Conservation (phyloP, 2,113 vertebrate species). For the Amphilophus citrinellus region DNA sequence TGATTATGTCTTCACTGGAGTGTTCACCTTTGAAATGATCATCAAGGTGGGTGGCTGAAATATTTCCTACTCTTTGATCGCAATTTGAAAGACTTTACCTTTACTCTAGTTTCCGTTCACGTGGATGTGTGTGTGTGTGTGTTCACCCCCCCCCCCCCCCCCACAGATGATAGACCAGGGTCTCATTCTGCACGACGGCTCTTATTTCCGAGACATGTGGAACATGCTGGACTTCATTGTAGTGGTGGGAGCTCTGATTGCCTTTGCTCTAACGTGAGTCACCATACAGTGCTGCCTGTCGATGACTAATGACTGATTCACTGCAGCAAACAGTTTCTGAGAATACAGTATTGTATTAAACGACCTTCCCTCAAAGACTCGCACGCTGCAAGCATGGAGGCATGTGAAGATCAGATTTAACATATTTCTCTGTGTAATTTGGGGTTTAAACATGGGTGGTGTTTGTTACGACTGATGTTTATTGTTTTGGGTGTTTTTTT, state of each 20-base stretch:
- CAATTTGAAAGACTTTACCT: neutral
- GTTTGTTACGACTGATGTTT: constrained; percentile 9
- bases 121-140: neutral
- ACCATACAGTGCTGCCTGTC: constrained; percentile 42
- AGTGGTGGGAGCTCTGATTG: constrained; percentile 95
- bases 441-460: neutral
- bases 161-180: constrained; percentile 98
- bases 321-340: constrained; percentile 50
- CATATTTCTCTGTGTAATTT: constrained; percentile 9
- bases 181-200: constrained; percentile 95
- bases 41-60: constrained; percentile 88
- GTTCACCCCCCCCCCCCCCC: neutral
- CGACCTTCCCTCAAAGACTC: constrained; percentile 29
- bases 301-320: constrained; percentile 74
- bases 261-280: constrained; percentile 98
- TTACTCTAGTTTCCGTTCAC: neutral
- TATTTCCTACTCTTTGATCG: neutral
- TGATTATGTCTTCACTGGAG: constrained; percentile 97
- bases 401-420: constrained; percentile 6
- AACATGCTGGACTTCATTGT: constrained; percentile 99
- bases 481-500: neutral
- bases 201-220: constrained; percentile 98
- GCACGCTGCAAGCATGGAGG: neutral
- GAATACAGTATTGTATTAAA: constrained; percentile 44
- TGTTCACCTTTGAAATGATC: constrained; percentile 99